Conservation (phyloP, 2,888 invertebrate species). For the Petrolisthes manimaculis region DNA sequence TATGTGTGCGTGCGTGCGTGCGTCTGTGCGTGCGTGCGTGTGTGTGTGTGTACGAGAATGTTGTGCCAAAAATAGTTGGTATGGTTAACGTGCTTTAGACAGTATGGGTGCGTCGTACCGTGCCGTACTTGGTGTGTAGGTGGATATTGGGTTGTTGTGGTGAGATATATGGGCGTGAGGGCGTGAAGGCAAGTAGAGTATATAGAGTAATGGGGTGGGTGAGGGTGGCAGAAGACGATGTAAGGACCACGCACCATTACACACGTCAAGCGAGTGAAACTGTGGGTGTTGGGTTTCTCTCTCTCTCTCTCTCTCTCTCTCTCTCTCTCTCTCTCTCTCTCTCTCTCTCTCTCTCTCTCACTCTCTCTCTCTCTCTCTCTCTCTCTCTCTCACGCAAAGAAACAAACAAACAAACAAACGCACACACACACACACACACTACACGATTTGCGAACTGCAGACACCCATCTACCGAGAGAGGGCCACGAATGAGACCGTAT, state of each 20-base stretch:
- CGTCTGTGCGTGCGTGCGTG: not conserved
- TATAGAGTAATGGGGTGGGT: slow-evolving; percentile 7
- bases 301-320: not conserved
- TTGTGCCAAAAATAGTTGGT: not conserved
- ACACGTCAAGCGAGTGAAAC: slow-evolving; percentile 36
- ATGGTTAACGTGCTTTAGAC: not conserved
- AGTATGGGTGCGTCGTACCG: not conserved
- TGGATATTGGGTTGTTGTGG: not conserved
- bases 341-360: not conserved
- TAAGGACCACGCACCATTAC: slow-evolving; percentile 32
- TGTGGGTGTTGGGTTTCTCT: slow-evolving; percentile 21
- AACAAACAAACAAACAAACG: too few species aligned
- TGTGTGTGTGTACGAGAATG: not conserved
- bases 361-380: not conserved
- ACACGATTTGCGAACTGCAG: too few species aligned
- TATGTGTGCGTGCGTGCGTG: not conserved
- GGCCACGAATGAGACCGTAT: too few species aligned
- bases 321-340: not conserved
- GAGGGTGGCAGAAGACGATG: slow-evolving; percentile 2
- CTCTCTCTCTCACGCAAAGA: not conserved
- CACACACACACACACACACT: too few species aligned
- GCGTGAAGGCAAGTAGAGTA: not conserved
- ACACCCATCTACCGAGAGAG: too few species aligned
- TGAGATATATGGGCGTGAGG: not conserved
- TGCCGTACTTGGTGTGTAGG: not conserved